phyloP scores from a whole-genome alignment of 2,888 invertebrate species.

The Patella ulyssiponensis region DNA sequence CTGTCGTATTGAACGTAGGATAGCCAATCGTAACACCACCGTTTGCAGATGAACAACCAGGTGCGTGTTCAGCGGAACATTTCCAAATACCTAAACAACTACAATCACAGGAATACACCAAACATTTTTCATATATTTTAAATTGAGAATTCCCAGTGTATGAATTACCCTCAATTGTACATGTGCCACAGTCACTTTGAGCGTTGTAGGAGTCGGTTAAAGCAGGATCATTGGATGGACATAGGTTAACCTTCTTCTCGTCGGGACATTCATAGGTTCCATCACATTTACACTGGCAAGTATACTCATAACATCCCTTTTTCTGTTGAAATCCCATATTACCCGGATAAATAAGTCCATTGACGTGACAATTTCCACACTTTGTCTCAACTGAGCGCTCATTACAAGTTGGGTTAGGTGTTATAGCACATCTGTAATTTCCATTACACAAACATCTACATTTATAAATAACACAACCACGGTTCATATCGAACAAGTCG shows the following conservation, averaged over 20 bases:
- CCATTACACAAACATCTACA: slow-evolving; percentile 42
- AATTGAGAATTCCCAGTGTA: slow-evolving; percentile 44
- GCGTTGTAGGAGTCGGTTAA: slow-evolving; percentile 17
- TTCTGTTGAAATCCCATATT: slow-evolving; percentile 47
- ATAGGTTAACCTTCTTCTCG: slow-evolving; percentile 37
- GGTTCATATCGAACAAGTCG: slow-evolving; percentile 38
- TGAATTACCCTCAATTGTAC: slow-evolving; percentile 36
- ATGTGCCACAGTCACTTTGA: slow-evolving; percentile 34
- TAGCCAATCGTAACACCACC: slow-evolving; percentile 28
- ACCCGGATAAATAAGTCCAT: slow-evolving; percentile 42
- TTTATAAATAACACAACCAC: slow-evolving; percentile 43
- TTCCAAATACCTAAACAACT: slow-evolving; percentile 53
- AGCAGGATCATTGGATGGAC: slow-evolving; percentile 21
- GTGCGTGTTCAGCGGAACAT: slow-evolving; percentile 41
- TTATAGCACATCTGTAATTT: slow-evolving; percentile 39
- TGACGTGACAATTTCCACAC: slow-evolving; percentile 47
- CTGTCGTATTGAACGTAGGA: slow-evolving; percentile 20
- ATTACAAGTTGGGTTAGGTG: slow-evolving; percentile 29
- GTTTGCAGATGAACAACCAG: slow-evolving; percentile 25
- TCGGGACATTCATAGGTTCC: slow-evolving; percentile 50
- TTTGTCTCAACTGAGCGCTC: slow-evolving; percentile 13
- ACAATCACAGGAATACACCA: slow-evolving; percentile 53
- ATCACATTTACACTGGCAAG: slow-evolving; percentile 54
- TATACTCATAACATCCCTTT: slow-evolving; percentile 52
- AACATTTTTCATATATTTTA: slow-evolving; percentile 46